Base-by-base conservation (phyloP, 2,113 vertebrate species). In the Terrapene triunguis region DNA sequence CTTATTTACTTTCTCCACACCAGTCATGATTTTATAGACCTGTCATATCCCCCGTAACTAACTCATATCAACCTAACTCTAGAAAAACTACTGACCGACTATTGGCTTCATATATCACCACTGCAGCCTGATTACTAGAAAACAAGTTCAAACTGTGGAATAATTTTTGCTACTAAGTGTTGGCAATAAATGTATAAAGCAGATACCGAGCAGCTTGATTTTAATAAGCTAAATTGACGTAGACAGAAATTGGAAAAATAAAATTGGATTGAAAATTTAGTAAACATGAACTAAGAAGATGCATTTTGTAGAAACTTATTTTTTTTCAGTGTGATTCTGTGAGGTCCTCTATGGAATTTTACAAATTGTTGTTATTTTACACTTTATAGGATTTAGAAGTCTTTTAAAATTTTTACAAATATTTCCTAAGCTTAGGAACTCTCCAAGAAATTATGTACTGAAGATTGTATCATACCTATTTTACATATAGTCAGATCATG, bases 141-240 rank as follows among this genome's bases (percentile, higher is more conserved):
- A 10, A 82, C 54, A 83, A 55, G 11, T 6, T 82, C 32, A 89
- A 69, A 74, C 55, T 69, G 10, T 80, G 57, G 38, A 62, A 76
- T 69, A 10, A n/a, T 80, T 91, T 89, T 93, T 90, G 84, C 24
- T 69, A 57, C 29, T 35, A 78, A 25, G 90, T 84, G 76, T 44
- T 87, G 65, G 84, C 89, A 91, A 76, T 93, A 55, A 35, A 76
- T 92, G 22, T 82, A 57, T 82, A 53, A 91, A 96, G 55, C 65
- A 85, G 38, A 69, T 95, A 69, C 16, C 4, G 8, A 38, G 65
- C 16, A 69, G 5, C 82, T 55, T 82, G 38, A 54, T 25, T 25
- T 82, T 55, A 12, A 22, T 14, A 82, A 82, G 38, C 22, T 38
- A 85, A 88, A 88, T 86, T 6, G 48, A 25, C 62, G 13, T 78